Base-by-base conservation (phyloP, 2,888 invertebrate genomes). In the Chloroclysta siterata region DNA sequence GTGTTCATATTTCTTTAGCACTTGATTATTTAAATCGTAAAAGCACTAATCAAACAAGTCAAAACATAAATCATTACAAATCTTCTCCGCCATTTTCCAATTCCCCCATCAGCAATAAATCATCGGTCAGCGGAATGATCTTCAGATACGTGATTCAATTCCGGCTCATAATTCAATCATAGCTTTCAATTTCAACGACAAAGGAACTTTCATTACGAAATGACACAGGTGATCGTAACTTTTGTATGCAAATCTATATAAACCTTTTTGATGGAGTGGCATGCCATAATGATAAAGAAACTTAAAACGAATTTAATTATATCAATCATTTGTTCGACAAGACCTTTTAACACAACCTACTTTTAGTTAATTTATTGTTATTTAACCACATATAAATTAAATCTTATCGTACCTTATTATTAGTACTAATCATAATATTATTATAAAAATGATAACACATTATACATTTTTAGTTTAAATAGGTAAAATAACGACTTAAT, bases 111-210 rank as follows among this genome's bases (percentile, higher is more conserved):
- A 22, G 22, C 22, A n/a, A 52, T 53, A 54, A 48, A 56, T 52
- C 52, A 47, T 33, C 52, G 7, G 7, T 17, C 48, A 60, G 42
- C 17, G 2, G 28, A 47, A 33, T 53, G 28, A 50, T 51, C 14
- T 50, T 55, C 29, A 11, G 46, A 55, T 54, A 71, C 69, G 66
- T 71, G 71, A 63, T 63, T 65, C 64, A 59, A 69, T 71, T 42
- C 52, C 51, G 14, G 52, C 29, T 55, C 52, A 67, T 68, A 55
- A 53, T 53, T 69, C 65, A 67, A 71, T 71, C 36, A 57, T 29
- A 46, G 63, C 63, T 71, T 71, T 69, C 66, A 68, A 71, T 68
- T 68, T 67, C 58, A 14, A 54, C 44, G 42, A 67, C 71, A 66
- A 66, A 60, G 22, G 55, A 52, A 53, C 58, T 65, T 59, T 55